Base-by-base conservation (phyloP, 2,888 invertebrate species). In the Ashinkailepas kermadecensis region DNA sequence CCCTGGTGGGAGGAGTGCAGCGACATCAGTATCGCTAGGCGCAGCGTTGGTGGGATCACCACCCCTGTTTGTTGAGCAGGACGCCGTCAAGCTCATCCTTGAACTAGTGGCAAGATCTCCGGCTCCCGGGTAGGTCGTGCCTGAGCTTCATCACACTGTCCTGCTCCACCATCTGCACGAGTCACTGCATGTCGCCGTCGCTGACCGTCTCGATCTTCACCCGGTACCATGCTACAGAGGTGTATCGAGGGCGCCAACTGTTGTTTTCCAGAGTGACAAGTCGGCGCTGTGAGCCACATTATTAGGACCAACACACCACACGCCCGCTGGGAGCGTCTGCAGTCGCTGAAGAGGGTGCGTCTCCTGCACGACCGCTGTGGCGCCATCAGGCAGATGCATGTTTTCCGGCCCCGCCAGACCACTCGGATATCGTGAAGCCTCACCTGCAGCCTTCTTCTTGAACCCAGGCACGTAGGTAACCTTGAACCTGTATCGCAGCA, bases 401-500 rank as follows among this genome's bases (percentile, higher is more conserved):
- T 58, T 21, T 9, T 3, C 21, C 64, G 64, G 57, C 65, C 18
- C 3, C 18, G 78, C 18, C 78, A 18, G 54, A 18, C 21, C 62
- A n/a, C 57, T 58, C 13, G 81, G 81, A 64, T 25, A 70, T 15
- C 82, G 13, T 78, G 82, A 81, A 21, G 80, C 56, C 4, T 78
- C 81, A 62, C 81, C 80, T 18, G 81, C 70, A 7, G 57, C 81
- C 25, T 58, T 18, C 78, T 79, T 65, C 65, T 21, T 67, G 23
- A 21, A 57, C 13, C 81, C 67, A 7, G 78, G 23, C n/a, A 25
- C 21, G 74, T 81, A 70, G 8, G 70, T 23, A 25, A 82, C 67
- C 15, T 39, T 81, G 56, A 82, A 82, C 21, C 25, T 64, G 80
- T 81, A 82, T 7, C 82, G 70, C 4, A 82, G 70, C 18, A 80